Percentiles rank a stretch among this genome's conserved stretches.
These are phyloP conservation scores for Aptenodytes forsteri DNA, from an alignment of 2,113 vertebrate species.

Conservation along the genomic window DNA sequence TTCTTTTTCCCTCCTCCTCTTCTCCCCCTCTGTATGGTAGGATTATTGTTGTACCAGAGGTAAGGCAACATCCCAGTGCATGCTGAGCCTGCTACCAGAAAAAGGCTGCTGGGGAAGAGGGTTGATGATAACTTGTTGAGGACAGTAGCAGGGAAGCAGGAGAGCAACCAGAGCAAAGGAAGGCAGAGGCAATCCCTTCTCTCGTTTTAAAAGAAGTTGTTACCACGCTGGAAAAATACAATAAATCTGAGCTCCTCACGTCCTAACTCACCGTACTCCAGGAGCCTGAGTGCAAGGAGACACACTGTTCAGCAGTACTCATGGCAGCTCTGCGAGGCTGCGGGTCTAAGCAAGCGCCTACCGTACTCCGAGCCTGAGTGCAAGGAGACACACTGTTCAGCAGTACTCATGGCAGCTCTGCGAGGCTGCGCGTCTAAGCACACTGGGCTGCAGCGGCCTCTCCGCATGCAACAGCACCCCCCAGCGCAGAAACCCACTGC, in stretches of 20 bases:
- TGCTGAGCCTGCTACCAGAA: neutral
- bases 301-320: rapidly evolving
- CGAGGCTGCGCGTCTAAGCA: neutral
- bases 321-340: neutral
- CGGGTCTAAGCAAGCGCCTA: rapidly evolving
- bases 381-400: neutral
- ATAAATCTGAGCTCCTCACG: neutral
- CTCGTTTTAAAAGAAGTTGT: rapidly evolving
- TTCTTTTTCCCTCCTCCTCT: neutral
- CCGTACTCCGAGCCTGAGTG: neutral
- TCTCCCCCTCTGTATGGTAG: rapidly evolving
- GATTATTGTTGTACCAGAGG: neutral
- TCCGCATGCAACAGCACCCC: neutral
- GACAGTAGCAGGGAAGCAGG: neutral
- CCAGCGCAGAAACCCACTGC: neutral
- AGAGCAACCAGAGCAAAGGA: neutral
- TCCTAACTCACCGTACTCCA: neutral
- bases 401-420: neutral
- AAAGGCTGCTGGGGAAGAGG: neutral
- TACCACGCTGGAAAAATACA: rapidly evolving
- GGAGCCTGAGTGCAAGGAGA: neutral
- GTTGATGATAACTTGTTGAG: rapidly evolving
- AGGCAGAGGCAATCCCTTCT: neutral
- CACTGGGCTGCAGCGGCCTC: too few species aligned
- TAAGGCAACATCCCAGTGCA: neutral